Percentiles rank a stretch among this genome's conserved stretches.
These are phyloP conservation scores for Scaptodrosophila latifasciaeformis DNA, from an alignment of 2,888 invertebrate species.

Conservation along the genomic window DNA sequence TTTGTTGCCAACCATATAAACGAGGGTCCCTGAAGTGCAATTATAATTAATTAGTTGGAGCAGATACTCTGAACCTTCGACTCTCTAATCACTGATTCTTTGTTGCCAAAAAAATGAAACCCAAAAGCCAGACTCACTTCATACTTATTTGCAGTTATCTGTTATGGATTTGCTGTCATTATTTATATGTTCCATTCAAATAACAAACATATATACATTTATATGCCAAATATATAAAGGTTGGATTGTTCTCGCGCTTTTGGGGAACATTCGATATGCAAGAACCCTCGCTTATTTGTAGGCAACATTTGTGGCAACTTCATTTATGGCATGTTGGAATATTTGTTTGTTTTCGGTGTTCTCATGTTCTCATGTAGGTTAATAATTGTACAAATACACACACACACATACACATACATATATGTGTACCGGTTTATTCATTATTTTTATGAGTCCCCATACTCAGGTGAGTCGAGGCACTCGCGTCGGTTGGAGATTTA, in stretches of 20 bases:
- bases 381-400: conserved; percentile 34
- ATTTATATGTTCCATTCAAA: not conserved
- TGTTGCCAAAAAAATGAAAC: not conserved
- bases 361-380: conserved; percentile 32
- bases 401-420: conserved; percentile 6
- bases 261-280: no score
- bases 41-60: no score
- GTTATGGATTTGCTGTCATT: not conserved
- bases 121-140: not conserved
- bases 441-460: conserved; percentile 1
- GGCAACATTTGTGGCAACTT: conserved; percentile 26
- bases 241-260: conserved; percentile 38
- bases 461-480: no score
- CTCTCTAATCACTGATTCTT: no score
- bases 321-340: conserved; percentile 26
- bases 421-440: not conserved
- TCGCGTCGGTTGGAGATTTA: no score
- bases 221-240: conserved; percentile 27
- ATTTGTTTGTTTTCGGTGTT: conserved; percentile 20
- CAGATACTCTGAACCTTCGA: no score
- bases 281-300: no score
- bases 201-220: conserved; percentile 1
- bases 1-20: not conserved
- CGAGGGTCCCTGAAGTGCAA: no score
- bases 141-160: not conserved